Evolutionary conservation across 1,140 invertebrate species (phyloP), one percentile per base, ranked within the genome.

Genomic region (Zaprionus kolodkinae): DNA sequence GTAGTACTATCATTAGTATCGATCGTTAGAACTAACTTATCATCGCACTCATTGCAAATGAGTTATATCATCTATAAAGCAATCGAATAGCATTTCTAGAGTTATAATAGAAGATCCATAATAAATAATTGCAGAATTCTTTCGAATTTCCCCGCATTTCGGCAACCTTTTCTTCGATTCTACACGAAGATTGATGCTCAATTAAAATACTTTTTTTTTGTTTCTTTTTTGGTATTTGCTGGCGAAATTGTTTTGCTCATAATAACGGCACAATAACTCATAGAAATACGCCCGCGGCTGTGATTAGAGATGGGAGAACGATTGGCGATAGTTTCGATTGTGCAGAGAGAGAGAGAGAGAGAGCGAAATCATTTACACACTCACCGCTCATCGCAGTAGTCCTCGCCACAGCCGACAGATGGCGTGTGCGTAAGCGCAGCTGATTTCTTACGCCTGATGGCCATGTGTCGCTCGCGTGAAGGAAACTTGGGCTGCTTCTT

Each of bases 401-500:
- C 60, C 61, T 62, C 35, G 33, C 27, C 25, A 50, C n/a, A 33
- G 59, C 62, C 62, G 76, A 61, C 35, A 77, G 64, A 11, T 66
- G 69, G 70, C 75, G 27, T 45, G 10, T 56, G 72, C 72, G 50
- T 67, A 69, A 75, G 55, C 55, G 52, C 63, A 17, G 57, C 59
- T 50, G 81, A 93, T 78, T 94, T 94, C 74, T 91, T 92, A n/a
- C 94, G 92, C 43, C 95, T 92, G 27, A 96, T 94, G 50, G 95
- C 95, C 76, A 94, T 94, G 87, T 96, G 95, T 75, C 95, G 93
- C 78, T 95, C 95, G 35, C 95, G 93, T 27, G 95, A 95, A 1
- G 95, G 95, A 86, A 96, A 96, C 74, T 95, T 94, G 56, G 95
- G 94, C 48, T 94, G 95, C 77, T 95, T 95, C 79, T 93, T 94